Evolutionary conservation across 2,888 invertebrate species (phyloP).

Genomic region (Noctua janthina): DNA sequence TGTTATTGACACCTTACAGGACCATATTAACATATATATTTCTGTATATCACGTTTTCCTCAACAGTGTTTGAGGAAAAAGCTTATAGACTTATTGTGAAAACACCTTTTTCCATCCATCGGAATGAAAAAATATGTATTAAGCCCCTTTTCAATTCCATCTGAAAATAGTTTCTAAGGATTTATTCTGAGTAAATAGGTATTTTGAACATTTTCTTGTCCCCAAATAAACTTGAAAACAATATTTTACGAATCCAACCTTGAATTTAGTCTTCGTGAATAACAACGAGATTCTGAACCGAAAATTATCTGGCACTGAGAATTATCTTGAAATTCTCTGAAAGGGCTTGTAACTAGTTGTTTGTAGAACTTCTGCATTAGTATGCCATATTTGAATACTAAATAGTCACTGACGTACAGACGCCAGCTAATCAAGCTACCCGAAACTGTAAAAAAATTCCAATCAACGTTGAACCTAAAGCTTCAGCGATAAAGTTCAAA

Average conservation of each 20-base stretch:
- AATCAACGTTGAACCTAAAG: too few relatives aligned
- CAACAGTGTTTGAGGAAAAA: not conserved
- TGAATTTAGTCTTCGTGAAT: conserved; percentile 7
- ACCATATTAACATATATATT: conserved; percentile 26
- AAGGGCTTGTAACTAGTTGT: not conserved
- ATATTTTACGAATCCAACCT: not conserved
- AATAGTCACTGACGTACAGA: not conserved
- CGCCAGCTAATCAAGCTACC: too few relatives aligned
- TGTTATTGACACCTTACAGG: conserved; percentile 32
- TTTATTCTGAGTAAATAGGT: not conserved
- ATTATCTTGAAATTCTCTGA: not conserved
- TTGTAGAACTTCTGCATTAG: conserved; percentile 9
- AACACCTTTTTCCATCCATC: not conserved
- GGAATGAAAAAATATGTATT: not conserved
- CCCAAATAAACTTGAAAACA: conserved; percentile 1
- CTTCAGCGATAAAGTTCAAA: too few relatives aligned
- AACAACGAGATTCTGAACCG: conserved; percentile 2
- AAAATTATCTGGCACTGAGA: conserved; percentile 1
- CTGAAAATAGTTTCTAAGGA: not conserved
- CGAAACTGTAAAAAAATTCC: too few relatives aligned
- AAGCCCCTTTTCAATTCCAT: not conserved
- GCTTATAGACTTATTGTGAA: conserved; percentile 1
- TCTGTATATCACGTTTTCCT: not conserved
- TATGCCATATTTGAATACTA: conserved; percentile 8
- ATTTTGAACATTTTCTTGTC: not conserved